Base-by-base conservation (phyloP, 2,113 vertebrate genomes). In the Pygoscelis adeliae region DNA sequence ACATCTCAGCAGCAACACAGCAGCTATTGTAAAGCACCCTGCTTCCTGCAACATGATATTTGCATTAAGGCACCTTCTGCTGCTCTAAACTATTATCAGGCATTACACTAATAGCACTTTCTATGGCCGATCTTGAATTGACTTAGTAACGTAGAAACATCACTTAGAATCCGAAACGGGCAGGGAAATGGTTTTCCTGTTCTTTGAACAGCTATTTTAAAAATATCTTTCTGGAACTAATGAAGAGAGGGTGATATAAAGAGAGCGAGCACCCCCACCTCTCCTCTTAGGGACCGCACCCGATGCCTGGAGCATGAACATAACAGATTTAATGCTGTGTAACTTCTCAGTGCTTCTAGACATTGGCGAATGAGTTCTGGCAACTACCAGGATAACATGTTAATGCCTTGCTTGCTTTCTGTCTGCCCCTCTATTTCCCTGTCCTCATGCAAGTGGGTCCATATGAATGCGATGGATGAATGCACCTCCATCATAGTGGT, bases 31-130 rank as follows among this genome's bases (percentile, higher is more conserved):
- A 93, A 91, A 88, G 71, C 58, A 85, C n/a, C 62, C 34, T n/a
- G 22, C 56, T 91, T 95, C 90, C 83, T 52, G 90, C 65, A 97
- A 97, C 50, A 77, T 95, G 94, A 95, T 93, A 94, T 66, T 97
- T 77, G 86, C 38, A 94, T 72, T 87, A 89, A 80, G 53, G 62
- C 66, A 89, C 83, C 63, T 89, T 76, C 89, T 59, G 69, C 9
- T 40, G 9, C 55, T 90, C 38, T 62, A 10, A 86, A 87, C 65
- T 97, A 94, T 94, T 90, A 92, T 83, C 71, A 92, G 87, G n/a
- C 89, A 96, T 90, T 81, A 94, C 40, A 90, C 36, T 87, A 76
- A 90, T 82, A 81, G 85, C 61, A 71, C 91, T 89, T 93, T 73
- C 71, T n/a, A 89, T 13, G 65, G 58, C 40, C 8, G 4, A 19